Conservation (phyloP, 1,140 invertebrate genomes). For the Chrysoperla carnea region DNA sequence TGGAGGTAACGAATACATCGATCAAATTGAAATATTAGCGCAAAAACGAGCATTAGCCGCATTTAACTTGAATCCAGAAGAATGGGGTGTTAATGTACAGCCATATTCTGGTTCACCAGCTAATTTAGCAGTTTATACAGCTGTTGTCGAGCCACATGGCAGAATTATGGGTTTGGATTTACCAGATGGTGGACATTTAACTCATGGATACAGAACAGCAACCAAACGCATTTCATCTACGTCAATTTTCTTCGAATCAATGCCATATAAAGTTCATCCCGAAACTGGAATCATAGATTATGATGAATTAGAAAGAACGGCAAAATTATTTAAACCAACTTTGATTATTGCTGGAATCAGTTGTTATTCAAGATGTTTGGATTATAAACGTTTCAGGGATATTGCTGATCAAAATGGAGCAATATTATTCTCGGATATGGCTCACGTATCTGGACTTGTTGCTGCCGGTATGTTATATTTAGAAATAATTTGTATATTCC, state of each 20-base stretch:
- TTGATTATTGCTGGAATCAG: constrained; percentile 90
- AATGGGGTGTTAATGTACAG: constrained; percentile 98
- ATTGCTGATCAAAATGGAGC: constrained; percentile 77
- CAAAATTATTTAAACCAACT: constrained; percentile 77
- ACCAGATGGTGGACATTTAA: constrained; percentile 92
- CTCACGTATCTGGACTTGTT: constrained; percentile 84
- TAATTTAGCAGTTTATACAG: constrained; percentile 92
- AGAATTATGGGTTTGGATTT: constrained; percentile 94
- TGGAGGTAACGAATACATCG: constrained; percentile 94
- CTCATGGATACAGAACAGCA: constrained; percentile 83
- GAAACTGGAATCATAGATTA: constrained; percentile 88
- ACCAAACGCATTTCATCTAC: constrained; percentile 92
- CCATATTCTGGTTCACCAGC: constrained; percentile 94
- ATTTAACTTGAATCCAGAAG: constrained; percentile 59
- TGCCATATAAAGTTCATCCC: constrained; percentile 83
- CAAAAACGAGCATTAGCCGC: constrained; percentile 76
- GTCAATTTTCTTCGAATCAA: constrained; percentile 95
- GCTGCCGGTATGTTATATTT: constrained; percentile 45
- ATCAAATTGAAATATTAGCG: constrained; percentile 79
- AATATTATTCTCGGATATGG: constrained; percentile 90
- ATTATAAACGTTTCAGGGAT: constrained; percentile 74
- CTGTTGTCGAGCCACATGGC: constrained; percentile 73
- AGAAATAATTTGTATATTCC: no score
- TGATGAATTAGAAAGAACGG: constrained; percentile 64
- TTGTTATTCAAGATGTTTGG: constrained; percentile 70